Conservation (phyloP, 2,797 vertebrate genomes). For the Scolopax bukidnonensis region DNA sequence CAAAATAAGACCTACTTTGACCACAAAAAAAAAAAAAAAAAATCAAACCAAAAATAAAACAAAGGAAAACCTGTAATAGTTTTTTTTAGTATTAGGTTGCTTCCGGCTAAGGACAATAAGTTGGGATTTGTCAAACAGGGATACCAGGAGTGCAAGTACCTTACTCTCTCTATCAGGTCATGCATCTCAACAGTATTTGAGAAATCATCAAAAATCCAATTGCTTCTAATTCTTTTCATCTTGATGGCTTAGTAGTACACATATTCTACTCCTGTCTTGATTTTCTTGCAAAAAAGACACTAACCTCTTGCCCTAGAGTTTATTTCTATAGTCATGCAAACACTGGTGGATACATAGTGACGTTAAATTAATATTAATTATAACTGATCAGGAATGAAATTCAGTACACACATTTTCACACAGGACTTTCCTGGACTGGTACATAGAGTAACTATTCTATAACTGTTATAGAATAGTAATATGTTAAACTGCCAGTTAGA, state of each 20-base stretch:
- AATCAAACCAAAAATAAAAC: too few species aligned
- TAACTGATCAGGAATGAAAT: not conserved
- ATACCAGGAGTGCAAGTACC: accelerated
- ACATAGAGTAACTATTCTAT: not conserved
- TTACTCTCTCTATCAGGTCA: not conserved
- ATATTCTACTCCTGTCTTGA: not conserved
- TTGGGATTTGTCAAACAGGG: not conserved
- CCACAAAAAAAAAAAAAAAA: too few species aligned
- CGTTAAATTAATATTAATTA: not conserved
- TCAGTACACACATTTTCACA: not conserved
- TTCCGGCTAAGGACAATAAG: not conserved
- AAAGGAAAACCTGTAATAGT: too few species aligned
- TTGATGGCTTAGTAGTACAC: not conserved
- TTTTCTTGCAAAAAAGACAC: not conserved
- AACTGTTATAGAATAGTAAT: too few species aligned
- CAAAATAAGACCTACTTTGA: not conserved
- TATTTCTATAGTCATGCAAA: not conserved
- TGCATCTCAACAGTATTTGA: not conserved
- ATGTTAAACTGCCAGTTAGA: too few species aligned
- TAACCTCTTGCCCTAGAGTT: not conserved
- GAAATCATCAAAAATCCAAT: not conserved
- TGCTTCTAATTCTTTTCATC: not conserved
- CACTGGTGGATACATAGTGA: not conserved
- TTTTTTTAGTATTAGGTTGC: too few species aligned
- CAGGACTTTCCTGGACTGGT: not conserved